These are phyloP conservation scores for Drosophila infuscata DNA, from an alignment of 2,888 invertebrate genomes.

Conservation along the genomic window DNA sequence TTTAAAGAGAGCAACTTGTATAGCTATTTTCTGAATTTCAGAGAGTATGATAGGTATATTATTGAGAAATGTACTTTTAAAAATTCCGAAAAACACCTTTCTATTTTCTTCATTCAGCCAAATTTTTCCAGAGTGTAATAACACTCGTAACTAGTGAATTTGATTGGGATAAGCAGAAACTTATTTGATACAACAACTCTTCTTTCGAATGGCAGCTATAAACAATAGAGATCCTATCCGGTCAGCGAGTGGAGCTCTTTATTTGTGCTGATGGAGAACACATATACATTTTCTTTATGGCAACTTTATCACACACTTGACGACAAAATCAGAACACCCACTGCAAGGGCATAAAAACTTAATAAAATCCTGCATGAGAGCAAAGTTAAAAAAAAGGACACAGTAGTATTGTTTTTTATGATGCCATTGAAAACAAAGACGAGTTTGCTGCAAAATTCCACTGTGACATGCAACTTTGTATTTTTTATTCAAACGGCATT, in stretches of 20 bases:
- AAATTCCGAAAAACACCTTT: not conserved
- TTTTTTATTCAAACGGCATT: not conserved
- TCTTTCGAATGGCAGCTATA: not conserved
- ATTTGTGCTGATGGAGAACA: not conserved
- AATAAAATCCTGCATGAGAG: conserved; percentile 1
- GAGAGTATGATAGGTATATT: not conserved
- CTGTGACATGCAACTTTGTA: conserved; percentile 10
- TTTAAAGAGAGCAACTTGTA: no score
- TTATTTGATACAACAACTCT: not conserved
- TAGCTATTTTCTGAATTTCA: not conserved
- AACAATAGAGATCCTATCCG: not conserved
- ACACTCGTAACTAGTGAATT: not conserved
- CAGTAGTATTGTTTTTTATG: conserved; percentile 9
- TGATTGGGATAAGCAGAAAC: not conserved
- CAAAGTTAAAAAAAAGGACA: not conserved
- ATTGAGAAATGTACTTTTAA: not conserved
- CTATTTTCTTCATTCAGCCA: not conserved
- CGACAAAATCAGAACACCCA: conserved; percentile 1
- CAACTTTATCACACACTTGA: conserved; percentile 3
- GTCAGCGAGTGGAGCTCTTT: not conserved
- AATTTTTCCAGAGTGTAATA: not conserved
- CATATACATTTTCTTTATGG: not conserved
- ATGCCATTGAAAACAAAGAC: conserved; percentile 10
- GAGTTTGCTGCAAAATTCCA: conserved; percentile 7
- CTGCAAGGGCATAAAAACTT: not conserved